A percentile compares a stretch with the other conserved stretches of the same genome.
These are phyloP conservation scores for Onthophagus sagittarius DNA, from an alignment of 2,888 invertebrate species.

Conservation along the genomic window DNA sequence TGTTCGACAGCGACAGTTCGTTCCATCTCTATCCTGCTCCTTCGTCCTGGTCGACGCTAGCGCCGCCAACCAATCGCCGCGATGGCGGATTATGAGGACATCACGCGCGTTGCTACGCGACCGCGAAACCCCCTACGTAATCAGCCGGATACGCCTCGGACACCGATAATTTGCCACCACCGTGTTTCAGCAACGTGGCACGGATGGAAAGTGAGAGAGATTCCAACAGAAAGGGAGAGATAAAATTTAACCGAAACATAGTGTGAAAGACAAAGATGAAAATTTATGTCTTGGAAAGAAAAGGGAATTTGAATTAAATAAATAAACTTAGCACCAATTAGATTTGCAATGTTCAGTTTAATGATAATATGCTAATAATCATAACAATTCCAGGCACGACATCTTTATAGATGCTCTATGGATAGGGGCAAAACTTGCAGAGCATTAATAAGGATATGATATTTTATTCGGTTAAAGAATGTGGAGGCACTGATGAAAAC, in stretches of 20 bases:
- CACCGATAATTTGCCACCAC: constrained; percentile 30
- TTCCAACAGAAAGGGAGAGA: not conserved
- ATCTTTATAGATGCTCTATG: too few species aligned
- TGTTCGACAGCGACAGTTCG: constrained; percentile 40
- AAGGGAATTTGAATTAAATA: not conserved
- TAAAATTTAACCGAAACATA: not conserved
- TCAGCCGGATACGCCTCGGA: constrained; percentile 33
- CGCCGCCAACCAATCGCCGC: constrained; percentile 47
- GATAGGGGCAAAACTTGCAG: too few species aligned
- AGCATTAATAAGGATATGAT: too few species aligned
- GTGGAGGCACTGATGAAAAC: too few species aligned
- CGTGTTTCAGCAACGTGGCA: constrained; percentile 5
- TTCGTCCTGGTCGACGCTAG: not conserved
- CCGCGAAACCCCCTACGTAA: constrained; percentile 43
- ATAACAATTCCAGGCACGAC: too few species aligned
- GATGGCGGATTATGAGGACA: constrained; percentile 41
- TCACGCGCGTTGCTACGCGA: constrained; percentile 48
- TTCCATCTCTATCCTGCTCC: constrained; percentile 20
- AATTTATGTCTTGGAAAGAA: not conserved
- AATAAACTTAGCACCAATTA: too few species aligned
- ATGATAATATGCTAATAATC: too few species aligned
- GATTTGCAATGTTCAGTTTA: too few species aligned
- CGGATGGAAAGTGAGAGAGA: not conserved
- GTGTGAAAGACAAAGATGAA: not conserved
- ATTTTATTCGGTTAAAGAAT: too few species aligned